These are phyloP conservation scores for Leptinotarsa lineolata DNA, from an alignment of 1,140 invertebrate genomes.

Conservation along the genomic window DNA sequence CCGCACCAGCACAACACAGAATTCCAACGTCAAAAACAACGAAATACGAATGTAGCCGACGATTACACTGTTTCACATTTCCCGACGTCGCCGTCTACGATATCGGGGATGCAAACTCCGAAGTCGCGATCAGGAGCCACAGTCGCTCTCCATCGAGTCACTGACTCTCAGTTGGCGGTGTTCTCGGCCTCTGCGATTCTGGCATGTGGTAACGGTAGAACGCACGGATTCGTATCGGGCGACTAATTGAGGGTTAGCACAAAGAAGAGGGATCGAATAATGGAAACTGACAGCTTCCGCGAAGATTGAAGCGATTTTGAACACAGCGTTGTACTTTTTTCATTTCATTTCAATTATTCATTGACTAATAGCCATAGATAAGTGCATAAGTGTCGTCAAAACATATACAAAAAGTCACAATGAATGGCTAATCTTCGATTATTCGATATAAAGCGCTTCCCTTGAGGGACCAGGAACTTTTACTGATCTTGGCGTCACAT, in stretches of 20 bases:
- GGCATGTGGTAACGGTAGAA: constrained; percentile 33
- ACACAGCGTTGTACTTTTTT: too few species aligned
- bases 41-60: constrained; percentile 20
- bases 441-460: too few species aligned
- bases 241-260: constrained; percentile 31
- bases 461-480: too few species aligned
- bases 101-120: constrained; percentile 26
- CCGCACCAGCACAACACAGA: constrained; percentile 17
- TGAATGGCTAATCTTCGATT: too few species aligned
- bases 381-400: too few species aligned
- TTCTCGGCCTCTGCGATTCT: constrained; percentile 36
- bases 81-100: constrained; percentile 27
- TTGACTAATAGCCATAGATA: too few species aligned
- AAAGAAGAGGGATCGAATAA: constrained; percentile 8
- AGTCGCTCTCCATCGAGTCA: constrained; percentile 41
- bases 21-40: constrained; percentile 15
- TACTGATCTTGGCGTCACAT: too few species aligned
- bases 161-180: constrained; percentile 41
- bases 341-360: too few species aligned
- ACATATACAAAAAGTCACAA: too few species aligned
- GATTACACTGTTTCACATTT: constrained; percentile 33
- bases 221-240: constrained; percentile 24
- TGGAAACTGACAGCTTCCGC: background rate
- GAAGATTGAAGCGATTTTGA: background rate
- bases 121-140: constrained; percentile 38